Base-by-base conservation (phyloP, 2,888 invertebrate genomes). In the Eristalis tenax region DNA sequence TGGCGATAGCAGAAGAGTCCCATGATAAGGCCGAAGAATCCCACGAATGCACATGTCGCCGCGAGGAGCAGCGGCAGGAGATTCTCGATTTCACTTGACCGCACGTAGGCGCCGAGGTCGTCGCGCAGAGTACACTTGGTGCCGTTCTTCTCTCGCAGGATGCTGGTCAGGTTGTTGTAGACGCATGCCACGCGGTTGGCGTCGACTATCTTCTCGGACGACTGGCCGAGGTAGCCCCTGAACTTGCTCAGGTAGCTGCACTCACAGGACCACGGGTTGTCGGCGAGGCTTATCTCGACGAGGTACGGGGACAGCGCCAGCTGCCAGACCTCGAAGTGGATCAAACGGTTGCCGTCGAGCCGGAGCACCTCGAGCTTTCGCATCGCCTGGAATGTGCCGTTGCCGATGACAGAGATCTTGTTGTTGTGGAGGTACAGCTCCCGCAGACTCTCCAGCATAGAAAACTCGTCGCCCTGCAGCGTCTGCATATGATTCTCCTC, bases 231-330 rank as follows among this genome's bases (percentile, higher is more conserved):
- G 96, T 97, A 98, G 89, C 95, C 95, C 90, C 97, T 95, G 91
- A 96, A 97, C 91, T 96, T 95, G 90, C 96, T 95, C 90, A 97
- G 93, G 93, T 97, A 98, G 90, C 95, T 95, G 93, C 98, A 98
- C 92, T 97, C 97, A 93, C 98, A 98, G 89, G 97, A 97, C 98
- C 98, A 98, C 69, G 96, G 96, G 92, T 98, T 98, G 90, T 96
- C 96, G 79, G 96, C 95, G 88, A 98, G 94, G 75, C 96, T 96
- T 90, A 98, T 96, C 93, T 97, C 97, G n/a, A 97, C 96, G 91
- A 98, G 94, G 93, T 97, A 97, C 26, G 97, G 97, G 94, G 97
- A 97, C 90, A 95, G 93, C 83, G 95, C 94, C 91, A 98, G 95
- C 92, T 97, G 96, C 97, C 98, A 97, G 89, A 98, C 96, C 89